Percentiles rank a stretch among this genome's conserved stretches.
Evolutionary conservation across 2,797 vertebrate species (phyloP).

Genomic region (Lateolabrax maculatus): DNA sequence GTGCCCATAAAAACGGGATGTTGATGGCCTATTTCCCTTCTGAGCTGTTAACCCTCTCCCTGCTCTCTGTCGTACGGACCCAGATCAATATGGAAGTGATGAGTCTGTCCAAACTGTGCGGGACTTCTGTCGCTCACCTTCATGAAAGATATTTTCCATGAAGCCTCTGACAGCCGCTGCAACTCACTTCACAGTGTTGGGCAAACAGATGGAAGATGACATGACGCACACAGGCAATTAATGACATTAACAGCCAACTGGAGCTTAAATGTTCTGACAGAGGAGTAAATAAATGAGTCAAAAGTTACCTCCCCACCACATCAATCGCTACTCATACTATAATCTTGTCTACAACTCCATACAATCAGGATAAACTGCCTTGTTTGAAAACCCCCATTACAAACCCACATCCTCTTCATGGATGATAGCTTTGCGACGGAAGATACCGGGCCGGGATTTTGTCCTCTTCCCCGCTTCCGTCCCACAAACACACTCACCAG

Average conservation of each 20-base stretch:
- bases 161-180: background rate
- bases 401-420: constrained; percentile 42
- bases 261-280: constrained; percentile 12
- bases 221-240: constrained; percentile 17
- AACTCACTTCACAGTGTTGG: background rate
- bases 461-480: constrained; percentile 24
- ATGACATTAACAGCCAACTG: constrained; percentile 20
- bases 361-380: constrained; percentile 17
- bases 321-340: constrained; percentile 21
- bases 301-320: constrained; percentile 18
- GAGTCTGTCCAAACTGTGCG: constrained; percentile 13
- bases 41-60: constrained; percentile 76
- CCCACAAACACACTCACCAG: constrained; percentile 42
- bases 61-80: background rate
- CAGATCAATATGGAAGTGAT: constrained; percentile 25
- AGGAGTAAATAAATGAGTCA: constrained; percentile 25
- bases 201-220: constrained; percentile 20
- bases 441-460: constrained; percentile 19
- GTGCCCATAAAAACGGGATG: constrained; percentile 77
- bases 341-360: constrained; percentile 15
- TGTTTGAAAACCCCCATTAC: constrained; percentile 29
- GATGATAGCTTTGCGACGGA: constrained; percentile 19
- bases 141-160: background rate
- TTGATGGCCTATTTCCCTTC: constrained; percentile 81
- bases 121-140: constrained; percentile 5